Percentiles rank a stretch among this genome's conserved stretches.
Conservation (phyloP, 1,140 invertebrate genomes). For the Aricia agestis region DNA sequence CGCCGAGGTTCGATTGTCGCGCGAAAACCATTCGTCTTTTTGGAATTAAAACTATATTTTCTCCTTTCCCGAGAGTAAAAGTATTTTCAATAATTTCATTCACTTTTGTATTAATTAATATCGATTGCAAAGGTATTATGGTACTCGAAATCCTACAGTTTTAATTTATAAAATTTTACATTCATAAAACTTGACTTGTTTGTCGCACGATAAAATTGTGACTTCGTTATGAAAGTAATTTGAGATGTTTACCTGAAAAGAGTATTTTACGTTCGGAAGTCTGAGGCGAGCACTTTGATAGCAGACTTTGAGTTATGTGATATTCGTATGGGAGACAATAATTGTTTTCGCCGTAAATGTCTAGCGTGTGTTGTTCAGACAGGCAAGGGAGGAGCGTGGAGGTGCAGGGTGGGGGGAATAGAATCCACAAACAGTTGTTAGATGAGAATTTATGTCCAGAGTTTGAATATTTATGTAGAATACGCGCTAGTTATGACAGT, state of each 20-base stretch:
- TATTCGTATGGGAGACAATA: background rate
- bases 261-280: background rate
- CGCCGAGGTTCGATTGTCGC: too few species aligned
- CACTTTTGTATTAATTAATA: too few species aligned
- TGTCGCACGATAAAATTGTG: too few species aligned
- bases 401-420: background rate
- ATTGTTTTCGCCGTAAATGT: background rate
- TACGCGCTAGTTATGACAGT: background rate
- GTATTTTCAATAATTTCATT: too few species aligned
- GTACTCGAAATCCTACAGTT: too few species aligned
- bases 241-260: background rate
- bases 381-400: too few species aligned
- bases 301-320: background rate
- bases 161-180: too few species aligned
- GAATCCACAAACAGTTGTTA: slow-evolving; percentile 3
- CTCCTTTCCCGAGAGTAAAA: too few species aligned
- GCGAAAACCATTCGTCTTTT: too few species aligned
- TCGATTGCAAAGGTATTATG: too few species aligned
- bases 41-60: too few species aligned
- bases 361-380: background rate
- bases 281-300: background rate
- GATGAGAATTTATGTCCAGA: slow-evolving; percentile 1
- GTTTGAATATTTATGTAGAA: background rate
- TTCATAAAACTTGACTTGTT: too few species aligned
- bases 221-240: background rate